Evolutionary conservation across 2,888 invertebrate species (phyloP), one percentile per base, ranked within the genome.

Genomic region (Anagyrus pseudococci): DNA sequence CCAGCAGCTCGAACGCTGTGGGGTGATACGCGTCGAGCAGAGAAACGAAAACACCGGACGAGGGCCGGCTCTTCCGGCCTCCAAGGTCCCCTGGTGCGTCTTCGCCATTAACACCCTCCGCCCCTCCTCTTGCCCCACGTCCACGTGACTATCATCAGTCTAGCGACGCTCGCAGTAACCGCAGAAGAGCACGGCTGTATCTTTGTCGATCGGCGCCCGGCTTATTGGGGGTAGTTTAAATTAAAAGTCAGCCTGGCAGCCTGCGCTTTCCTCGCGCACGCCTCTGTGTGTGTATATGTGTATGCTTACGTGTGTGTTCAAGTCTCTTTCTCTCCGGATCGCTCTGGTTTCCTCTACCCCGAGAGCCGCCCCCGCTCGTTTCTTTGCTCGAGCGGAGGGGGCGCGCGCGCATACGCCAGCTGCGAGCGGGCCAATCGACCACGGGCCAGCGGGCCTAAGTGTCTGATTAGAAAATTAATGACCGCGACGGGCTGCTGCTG

Each of bases 81-180:
- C n/a, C n/a, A n/a, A n/a, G n/a, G n/a, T n/a, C 70, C 69, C 69
- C 69, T 66, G 70, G 68, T 71, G 73, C 70, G 69, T 63, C 66
- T 57, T 55, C 67, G 64, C 69, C 72, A 71, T 74, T 73, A 73
- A 72, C 72, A 71, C 71, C 72, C 64, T 57, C 52, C 40, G 54
- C 48, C 22, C 22, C 33, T 20, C n/a, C 49, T 40, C 26, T 52
- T 62, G 66, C 64, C 68, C 52, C 49, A 53, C 53, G 54, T 23
- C 57, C 57, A 41, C 49, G 57, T 69, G 4, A n/a, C 23, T 48
- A 33, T 48, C 22, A 53, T 22, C 25, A 13, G 26, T n/a, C 7
- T 37, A n/a, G n/a, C n/a, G n/a, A n/a, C n/a, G n/a, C n/a, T n/a
- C n/a, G n/a, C n/a, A n/a, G n/a, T n/a, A n/a, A n/a, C n/a, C n/a